Base-by-base conservation (phyloP, 2,888 invertebrate genomes). In the Cantharis nigra region DNA sequence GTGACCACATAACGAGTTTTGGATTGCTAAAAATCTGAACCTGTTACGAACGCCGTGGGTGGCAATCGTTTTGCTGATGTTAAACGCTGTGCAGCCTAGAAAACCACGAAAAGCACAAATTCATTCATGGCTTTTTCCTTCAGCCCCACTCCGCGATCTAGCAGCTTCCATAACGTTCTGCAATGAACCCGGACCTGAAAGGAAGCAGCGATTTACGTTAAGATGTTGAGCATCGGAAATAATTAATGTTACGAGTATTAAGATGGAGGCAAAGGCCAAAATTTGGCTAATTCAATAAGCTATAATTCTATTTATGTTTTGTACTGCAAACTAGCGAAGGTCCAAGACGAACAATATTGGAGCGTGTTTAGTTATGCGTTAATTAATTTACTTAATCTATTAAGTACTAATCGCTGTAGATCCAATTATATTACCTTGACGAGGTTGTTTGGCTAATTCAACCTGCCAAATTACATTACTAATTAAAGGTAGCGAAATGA, bases 391-490 rank as follows among this genome's bases (percentile, higher is more conserved):
- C 26, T 23, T 67, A 67, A 20, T 26, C 9, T 13, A 26, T 67
- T 67, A 67, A 23, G 49, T 49, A 49, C 65, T 67, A 67, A 67
- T 67, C 65, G 65, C 23, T 67, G 65, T 23, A 26, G 26, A n/a
- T 13, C 13, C 13, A 67, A 67, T 67, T 67, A 67, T 67, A n/a
- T 67, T 23, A 26, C 65, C 65, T 67, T 67, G 3, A 67, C n/a
- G 23, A 67, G 26, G 20, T 67, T 67, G 23, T 67, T 67, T 67
- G 26, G 65, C n/a, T n/a, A 67, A 26, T n/a, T 23, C 23, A 26
- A 67, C 65, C 65, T 74, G 74, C 74, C 71, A 78, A 78, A 78
- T 78, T 78, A 78, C 75, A 63, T 74, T 74, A 30, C 67, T 67
- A 74, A 72, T 67, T 65, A 70, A 70, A 78, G 70, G 71, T 71